phyloP scores from a whole-genome alignment of 2,797 vertebrate species.

The Danio aesculapii region DNA sequence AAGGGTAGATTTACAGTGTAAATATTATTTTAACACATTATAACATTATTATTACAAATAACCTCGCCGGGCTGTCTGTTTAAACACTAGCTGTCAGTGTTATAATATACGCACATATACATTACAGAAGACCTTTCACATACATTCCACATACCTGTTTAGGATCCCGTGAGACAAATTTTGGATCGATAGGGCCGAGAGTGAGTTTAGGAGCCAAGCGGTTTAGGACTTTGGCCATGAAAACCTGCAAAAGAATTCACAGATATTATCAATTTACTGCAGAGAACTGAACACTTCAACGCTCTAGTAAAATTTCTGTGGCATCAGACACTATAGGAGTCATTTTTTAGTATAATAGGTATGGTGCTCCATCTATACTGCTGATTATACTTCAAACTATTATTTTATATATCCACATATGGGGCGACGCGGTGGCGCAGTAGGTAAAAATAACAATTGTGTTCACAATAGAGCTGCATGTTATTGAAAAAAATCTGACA shows the following conservation, averaged over 20 bases:
- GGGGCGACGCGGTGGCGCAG: too few relatives aligned
- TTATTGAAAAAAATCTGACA: too few relatives aligned
- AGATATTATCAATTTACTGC: neutral
- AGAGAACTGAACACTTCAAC: neutral
- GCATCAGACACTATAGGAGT: neutral
- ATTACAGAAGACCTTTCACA: conserved; percentile 60
- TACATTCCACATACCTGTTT: conserved; percentile 81
- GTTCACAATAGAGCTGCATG: too few relatives aligned
- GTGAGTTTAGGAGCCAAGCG: conserved; percentile 87
- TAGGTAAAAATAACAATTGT: too few relatives aligned
- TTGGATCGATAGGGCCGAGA: conserved; percentile 89
- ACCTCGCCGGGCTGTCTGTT: neutral
- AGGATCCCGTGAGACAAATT: conserved; percentile 87
- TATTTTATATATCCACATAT: too few relatives aligned
- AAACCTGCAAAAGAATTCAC: conserved; percentile 80
- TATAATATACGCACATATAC: conserved; percentile 14
- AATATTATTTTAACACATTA: neutral
- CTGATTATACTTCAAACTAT: too few relatives aligned
- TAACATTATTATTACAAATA: neutral
- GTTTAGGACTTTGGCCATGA: conserved; percentile 90
- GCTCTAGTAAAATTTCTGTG: neutral
- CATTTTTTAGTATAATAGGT: neutral
- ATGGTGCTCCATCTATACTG: too few relatives aligned
- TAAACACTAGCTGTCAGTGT: neutral
- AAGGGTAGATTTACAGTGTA: conserved; percentile 33